Percentiles rank a stretch among this genome's conserved stretches.
Conservation (phyloP, 2,113 vertebrate genomes). For the Trogon surrucura region DNA sequence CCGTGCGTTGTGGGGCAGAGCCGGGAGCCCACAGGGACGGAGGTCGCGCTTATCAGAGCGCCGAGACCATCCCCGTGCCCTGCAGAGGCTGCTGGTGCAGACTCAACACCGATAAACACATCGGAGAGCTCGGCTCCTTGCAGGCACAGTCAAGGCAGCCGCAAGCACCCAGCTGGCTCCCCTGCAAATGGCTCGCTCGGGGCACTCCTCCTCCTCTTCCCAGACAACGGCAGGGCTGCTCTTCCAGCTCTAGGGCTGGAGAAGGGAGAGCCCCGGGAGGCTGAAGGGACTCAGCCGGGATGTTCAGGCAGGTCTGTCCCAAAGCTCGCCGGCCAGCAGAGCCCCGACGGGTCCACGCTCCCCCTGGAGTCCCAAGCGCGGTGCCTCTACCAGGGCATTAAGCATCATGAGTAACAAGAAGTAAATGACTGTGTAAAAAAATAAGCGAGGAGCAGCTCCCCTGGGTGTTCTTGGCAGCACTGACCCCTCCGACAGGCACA, state of each 20-base stretch:
- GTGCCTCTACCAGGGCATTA: background rate
- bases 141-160: background rate
- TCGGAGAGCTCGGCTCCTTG: background rate
- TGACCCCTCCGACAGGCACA: background rate
- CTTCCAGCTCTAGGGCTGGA: background rate
- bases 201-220: background rate
- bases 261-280: background rate
- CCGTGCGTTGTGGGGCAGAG: background rate
- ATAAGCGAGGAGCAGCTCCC: background rate
- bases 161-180: background rate
- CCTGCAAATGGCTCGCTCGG: accelerated
- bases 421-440: background rate
- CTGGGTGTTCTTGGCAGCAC: background rate
- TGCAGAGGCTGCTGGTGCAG: background rate
- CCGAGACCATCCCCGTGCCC: accelerated
- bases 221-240: background rate
- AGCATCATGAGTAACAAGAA: background rate
- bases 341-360: accelerated
- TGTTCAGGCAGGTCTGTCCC: background rate
- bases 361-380: accelerated
- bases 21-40: accelerated
- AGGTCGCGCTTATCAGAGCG: background rate
- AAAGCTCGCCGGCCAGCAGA: background rate
- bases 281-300: background rate
- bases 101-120: accelerated